Evolutionary conservation across 2,113 vertebrate genomes (phyloP).

Genomic region (Pitta sordida): DNA sequence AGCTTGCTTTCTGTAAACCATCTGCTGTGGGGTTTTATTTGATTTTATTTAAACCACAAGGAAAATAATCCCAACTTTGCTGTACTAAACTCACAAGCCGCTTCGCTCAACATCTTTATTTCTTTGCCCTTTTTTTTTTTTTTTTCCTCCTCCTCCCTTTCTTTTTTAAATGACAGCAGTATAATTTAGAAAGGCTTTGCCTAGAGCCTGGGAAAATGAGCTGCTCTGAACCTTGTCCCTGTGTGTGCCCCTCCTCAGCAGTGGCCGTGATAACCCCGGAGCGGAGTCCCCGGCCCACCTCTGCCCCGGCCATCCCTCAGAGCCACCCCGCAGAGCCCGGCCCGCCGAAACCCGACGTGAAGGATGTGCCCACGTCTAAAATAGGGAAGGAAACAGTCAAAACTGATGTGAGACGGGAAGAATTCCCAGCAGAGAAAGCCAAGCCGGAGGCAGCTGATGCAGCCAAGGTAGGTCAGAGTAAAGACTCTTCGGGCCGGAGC

Average conservation of each 20-base stretch:
- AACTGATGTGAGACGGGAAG: slow-evolving; percentile 71
- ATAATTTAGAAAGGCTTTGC: slow-evolving; percentile 1
- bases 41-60: neutral
- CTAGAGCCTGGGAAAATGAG: neutral
- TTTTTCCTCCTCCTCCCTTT: neutral
- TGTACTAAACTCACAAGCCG: slow-evolving; percentile 22
- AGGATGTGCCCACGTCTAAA: slow-evolving; percentile 5
- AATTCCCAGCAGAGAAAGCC: slow-evolving; percentile 52
- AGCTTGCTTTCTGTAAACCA: slow-evolving; percentile 50
- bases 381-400: slow-evolving; percentile 69
- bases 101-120: slow-evolving; percentile 44
- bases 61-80: neutral
- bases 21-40: neutral
- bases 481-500: neutral
- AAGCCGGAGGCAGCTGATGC: slow-evolving; percentile 70
- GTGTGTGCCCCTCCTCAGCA: slow-evolving; percentile 33
- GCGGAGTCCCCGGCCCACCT: slow-evolving; percentile 86
- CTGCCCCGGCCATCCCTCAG: slow-evolving; percentile 88
- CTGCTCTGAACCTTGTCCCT: neutral
- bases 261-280: slow-evolving; percentile 85
- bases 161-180: neutral
- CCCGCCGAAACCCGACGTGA: slow-evolving; percentile 39
- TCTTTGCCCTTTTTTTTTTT: neutral
- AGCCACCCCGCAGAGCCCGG: slow-evolving; percentile 74
- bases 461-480: slow-evolving; percentile 75